Evolutionary conservation across 2,888 invertebrate genomes (phyloP).

Genomic region (Aphidoletes aphidimyza): DNA sequence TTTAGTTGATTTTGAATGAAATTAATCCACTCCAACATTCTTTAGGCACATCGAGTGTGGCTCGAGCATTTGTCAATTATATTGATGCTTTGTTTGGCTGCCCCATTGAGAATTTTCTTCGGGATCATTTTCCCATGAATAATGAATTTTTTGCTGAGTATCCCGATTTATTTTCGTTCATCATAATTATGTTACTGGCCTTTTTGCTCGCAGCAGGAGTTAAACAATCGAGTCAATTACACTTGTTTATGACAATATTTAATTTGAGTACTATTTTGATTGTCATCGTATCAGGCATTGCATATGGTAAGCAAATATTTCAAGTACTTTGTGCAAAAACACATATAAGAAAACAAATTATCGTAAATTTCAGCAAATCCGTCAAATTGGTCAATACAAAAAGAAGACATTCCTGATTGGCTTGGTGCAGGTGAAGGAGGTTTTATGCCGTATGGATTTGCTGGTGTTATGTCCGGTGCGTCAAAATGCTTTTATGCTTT

Average conservation of each 20-base stretch:
- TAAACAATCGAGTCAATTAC: conserved; percentile 84
- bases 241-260: conserved; percentile 89
- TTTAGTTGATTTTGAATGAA: too few relatives aligned
- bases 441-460: conserved; percentile 90
- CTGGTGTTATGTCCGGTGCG: conserved; percentile 86
- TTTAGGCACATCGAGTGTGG: conserved; percentile 79
- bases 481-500: conserved; percentile 93
- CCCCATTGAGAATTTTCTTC: conserved; percentile 70
- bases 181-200: conserved; percentile 72
- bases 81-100: conserved; percentile 74
- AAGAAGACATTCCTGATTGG: conserved; percentile 70
- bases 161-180: conserved; percentile 78
- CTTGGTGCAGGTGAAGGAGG: conserved; percentile 80
- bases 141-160: conserved; percentile 73
- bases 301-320: conserved; percentile 73
- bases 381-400: conserved; percentile 81
- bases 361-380: conserved; percentile 71
- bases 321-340: too few relatives aligned
- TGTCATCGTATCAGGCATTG: conserved; percentile 84
- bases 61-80: conserved; percentile 78
- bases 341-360: conserved; percentile 56
- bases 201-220: conserved; percentile 78
- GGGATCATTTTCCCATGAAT: conserved; percentile 70
- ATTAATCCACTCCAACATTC: not conserved
- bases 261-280: conserved; percentile 85